phyloP scores from a whole-genome alignment of 2,888 invertebrate genomes.

The Pantelozetes paolii region DNA sequence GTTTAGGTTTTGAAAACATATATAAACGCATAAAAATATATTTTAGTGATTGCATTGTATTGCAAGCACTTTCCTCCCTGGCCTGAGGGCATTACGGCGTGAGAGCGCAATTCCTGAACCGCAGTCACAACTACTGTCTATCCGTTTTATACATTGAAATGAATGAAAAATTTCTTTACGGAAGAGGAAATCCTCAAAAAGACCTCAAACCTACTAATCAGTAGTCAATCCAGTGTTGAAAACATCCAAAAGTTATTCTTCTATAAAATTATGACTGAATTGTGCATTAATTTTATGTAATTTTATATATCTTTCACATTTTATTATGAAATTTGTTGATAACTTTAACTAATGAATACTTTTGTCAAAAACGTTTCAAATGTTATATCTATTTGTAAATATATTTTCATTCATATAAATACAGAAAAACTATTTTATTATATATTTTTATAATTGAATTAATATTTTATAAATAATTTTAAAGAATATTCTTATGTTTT shows the following conservation, averaged over 20 bases:
- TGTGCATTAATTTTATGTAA: background rate
- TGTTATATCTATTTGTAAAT: background rate
- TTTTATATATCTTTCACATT: background rate
- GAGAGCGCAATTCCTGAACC: conserved; percentile 33
- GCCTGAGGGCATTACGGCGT: conserved; percentile 33
- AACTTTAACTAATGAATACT: background rate
- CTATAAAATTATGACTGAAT: background rate
- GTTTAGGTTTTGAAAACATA: background rate
- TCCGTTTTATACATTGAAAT: conserved; percentile 22
- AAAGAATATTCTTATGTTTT: no score
- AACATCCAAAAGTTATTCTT: background rate
- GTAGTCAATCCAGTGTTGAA: background rate
- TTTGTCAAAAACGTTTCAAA: background rate
- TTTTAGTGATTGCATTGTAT: background rate
- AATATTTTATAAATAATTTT: background rate
- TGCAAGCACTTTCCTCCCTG: conserved; percentile 31
- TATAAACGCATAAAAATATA: background rate
- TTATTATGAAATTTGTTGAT: background rate
- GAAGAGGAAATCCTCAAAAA: conserved; percentile 33
- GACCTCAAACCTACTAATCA: background rate
- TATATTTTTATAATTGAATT: background rate
- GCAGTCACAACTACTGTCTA: conserved; percentile 6
- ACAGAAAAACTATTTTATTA: background rate
- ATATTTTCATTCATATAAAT: background rate
- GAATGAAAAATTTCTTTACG: conserved; percentile 29